Conservation (phyloP, 2,113 vertebrate genomes). For the Lagopus muta region DNA sequence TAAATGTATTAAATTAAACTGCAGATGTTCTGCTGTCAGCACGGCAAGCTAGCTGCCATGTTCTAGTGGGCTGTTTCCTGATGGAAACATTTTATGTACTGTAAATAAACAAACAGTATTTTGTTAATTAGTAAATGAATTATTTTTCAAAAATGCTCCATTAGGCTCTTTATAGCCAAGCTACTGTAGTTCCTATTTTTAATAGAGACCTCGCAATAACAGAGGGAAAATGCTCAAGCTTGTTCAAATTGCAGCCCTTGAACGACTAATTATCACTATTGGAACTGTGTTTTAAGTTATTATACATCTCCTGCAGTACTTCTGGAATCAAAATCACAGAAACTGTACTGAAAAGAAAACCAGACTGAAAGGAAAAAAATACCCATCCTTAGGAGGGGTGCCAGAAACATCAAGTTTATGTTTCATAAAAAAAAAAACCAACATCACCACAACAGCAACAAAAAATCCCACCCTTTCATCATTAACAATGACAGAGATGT, state of each 20-base stretch:
- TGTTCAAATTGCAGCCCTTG: slow-evolving; percentile 17
- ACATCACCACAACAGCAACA: background rate
- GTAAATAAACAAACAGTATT: slow-evolving; percentile 82
- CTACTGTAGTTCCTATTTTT: slow-evolving; percentile 72
- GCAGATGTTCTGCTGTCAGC: slow-evolving; percentile 81
- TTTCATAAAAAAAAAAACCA: background rate
- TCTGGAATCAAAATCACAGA: slow-evolving; percentile 1
- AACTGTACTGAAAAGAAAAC: background rate
- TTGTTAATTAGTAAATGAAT: slow-evolving; percentile 82
- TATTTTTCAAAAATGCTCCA: slow-evolving; percentile 77
- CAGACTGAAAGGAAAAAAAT: background rate
- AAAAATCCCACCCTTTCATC: background rate
- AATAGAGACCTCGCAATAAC: slow-evolving; percentile 34
- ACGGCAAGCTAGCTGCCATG: slow-evolving; percentile 55
- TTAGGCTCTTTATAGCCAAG: slow-evolving; percentile 60
- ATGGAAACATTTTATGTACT: slow-evolving; percentile 78
- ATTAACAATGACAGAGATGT: background rate
- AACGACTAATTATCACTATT: slow-evolving; percentile 13
- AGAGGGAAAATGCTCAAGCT: slow-evolving; percentile 9
- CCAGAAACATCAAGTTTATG: background rate
- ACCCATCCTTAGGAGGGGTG: background rate
- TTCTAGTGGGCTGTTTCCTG: slow-evolving; percentile 72
- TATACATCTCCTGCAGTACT: background rate
- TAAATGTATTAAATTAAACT: slow-evolving; percentile 80
- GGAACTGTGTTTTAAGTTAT: slow-evolving; percentile 30